A percentile compares a stretch with the other conserved stretches of the same genome.
These are phyloP conservation scores for Sebastes kiyomatsui DNA, from an alignment of 2,797 vertebrate species.

Conservation along the genomic window DNA sequence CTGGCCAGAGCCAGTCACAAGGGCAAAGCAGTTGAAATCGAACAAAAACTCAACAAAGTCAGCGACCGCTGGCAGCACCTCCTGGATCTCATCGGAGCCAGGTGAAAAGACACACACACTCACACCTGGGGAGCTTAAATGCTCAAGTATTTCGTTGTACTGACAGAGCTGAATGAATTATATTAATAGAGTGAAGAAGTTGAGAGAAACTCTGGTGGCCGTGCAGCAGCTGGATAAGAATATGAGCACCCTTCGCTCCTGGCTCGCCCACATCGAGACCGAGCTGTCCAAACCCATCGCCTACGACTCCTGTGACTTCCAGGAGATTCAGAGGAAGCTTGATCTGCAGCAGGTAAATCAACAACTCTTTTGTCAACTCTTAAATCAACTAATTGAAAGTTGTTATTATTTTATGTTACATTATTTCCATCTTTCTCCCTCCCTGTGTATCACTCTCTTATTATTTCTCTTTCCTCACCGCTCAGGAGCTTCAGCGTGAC, in stretches of 20 bases:
- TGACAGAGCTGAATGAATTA: not conserved
- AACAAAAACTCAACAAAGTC: constrained; percentile 94
- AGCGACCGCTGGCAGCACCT: constrained; percentile 97
- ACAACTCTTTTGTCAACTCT: not conserved
- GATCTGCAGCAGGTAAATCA: constrained; percentile 92
- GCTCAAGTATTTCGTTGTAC: not conserved
- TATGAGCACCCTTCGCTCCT: constrained; percentile 92
- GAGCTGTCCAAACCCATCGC: constrained; percentile 94
- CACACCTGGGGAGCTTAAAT: not conserved
- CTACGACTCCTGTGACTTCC: constrained; percentile 91
- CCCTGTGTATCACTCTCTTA: not conserved
- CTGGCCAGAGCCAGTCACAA: constrained; percentile 92
- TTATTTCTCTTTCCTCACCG: not conserved
- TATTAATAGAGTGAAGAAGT: constrained; percentile 90
- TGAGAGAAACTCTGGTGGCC: constrained; percentile 94
- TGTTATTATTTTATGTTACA: not conserved
- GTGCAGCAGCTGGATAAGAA: constrained; percentile 98
- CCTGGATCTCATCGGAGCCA: constrained; percentile 93
- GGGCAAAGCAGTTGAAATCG: constrained; percentile 93
- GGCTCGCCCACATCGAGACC: constrained; percentile 94
- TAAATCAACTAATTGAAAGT: not conserved
- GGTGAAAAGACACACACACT: constrained; percentile 76
- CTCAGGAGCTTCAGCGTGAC: constrained; percentile 94
- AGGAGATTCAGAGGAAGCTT: constrained; percentile 96
- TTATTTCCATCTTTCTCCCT: not conserved